Base-by-base conservation (phyloP, 1,140 invertebrate genomes). In the Rhizoglyphus robini region DNA sequence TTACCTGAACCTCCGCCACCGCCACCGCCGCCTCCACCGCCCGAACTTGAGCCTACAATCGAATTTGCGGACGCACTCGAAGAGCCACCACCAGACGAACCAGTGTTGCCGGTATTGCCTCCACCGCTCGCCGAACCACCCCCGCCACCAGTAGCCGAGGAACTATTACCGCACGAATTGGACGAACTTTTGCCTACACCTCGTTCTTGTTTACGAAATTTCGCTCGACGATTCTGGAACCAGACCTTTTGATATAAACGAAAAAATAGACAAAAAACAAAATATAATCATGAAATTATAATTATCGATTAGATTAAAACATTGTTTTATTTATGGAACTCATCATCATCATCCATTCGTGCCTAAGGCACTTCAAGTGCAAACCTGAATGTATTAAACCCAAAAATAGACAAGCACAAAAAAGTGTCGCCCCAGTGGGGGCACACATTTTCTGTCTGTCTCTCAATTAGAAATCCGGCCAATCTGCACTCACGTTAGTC, bases 191-290 rank as follows among this genome's bases (percentile, higher is more conserved):
- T 60, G n/a, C 27, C 15, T 1, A 60, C 58, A 20, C 60, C 51
- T 59, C 62, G 62, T 23, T 63, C 62, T 34, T 63, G 65, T 32
- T 66, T 66, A 48, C 65, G 51, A 63, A 61, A 91, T 76, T 93
- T 95, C 0, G 90, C 90, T 41, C 90, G 79, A 49, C 90, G 78
- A 73, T 93, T 95, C 79, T 93, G 90, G 74, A 95, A 95, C 90
- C 90, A 93, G 0, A 94, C 90, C 89, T 94, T 79, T 13, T 13
- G 29, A 47, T 63, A 51, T 47, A 58, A 5, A 32, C 29, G 54
- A 11, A n/a, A 8, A 54, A 54, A 30, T 8, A 30, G 13, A 23
- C 20, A 23, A n/a, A n/a, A n/a, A n/a, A n/a, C n/a, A n/a, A n/a
- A n/a, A n/a, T n/a, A n/a, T n/a, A n/a, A n/a, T n/a, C n/a, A n/a